Evolutionary conservation across 2,888 invertebrate genomes (phyloP).

Genomic region (Glyphotaelius pellucidus): DNA sequence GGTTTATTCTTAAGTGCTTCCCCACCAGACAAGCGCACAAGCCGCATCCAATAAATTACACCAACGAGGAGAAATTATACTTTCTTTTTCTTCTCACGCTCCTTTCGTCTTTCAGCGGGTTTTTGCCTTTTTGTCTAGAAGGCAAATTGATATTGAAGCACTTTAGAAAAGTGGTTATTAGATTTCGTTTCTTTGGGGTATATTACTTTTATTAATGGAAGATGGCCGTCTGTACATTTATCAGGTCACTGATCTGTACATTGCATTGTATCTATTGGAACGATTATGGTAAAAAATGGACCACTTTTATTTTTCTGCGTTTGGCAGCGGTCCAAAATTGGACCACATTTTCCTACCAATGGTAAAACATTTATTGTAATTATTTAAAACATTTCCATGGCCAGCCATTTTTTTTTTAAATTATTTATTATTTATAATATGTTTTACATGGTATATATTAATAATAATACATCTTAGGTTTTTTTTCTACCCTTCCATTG

Average conservation of each 20-base stretch:
- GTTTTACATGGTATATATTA: no score
- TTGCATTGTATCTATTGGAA: no score
- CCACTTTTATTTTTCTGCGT: no score
- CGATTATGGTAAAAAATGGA: no score
- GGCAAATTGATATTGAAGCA: constrained; percentile 2
- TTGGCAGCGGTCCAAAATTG: no score
- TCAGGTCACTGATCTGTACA: not conserved
- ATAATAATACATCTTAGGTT: no score
- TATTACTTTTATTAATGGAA: not conserved
- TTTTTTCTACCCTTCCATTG: no score
- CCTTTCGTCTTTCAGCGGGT: not conserved
- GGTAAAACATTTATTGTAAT: no score
- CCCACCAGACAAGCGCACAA: not conserved
- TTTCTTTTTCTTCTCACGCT: not conserved
- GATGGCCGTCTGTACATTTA: not conserved
- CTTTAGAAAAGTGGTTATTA: not conserved
- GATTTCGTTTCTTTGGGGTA: not conserved
- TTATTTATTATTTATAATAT: no score
- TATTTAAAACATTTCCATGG: no score
- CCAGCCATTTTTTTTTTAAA: no score
- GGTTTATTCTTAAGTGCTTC: not conserved
- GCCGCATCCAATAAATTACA: not conserved
- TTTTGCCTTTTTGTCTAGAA: not conserved
- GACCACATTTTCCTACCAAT: no score
- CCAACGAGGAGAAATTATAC: not conserved